phyloP scores from a whole-genome alignment of 2,797 vertebrate genomes.

The Poecilia wingei region DNA sequence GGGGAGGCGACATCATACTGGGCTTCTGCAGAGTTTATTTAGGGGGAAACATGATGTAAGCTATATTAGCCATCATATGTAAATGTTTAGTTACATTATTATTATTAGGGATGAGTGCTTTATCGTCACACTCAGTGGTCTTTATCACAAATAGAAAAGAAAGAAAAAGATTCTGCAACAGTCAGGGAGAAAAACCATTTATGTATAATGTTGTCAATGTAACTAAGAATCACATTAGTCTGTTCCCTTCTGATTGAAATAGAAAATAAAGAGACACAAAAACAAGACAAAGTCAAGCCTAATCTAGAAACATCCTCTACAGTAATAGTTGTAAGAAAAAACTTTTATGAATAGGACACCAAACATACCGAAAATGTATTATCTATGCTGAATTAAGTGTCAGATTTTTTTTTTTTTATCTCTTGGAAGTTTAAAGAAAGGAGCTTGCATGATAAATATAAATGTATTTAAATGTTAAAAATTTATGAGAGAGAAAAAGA shows the following conservation, averaged over 20 bases:
- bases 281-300: neutral
- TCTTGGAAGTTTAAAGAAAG: neutral
- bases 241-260: neutral
- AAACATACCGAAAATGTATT: neutral
- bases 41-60: neutral
- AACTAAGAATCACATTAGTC: neutral
- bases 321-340: neutral
- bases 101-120: neutral
- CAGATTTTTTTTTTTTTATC: neutral
- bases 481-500: neutral
- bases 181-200: neutral
- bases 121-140: neutral
- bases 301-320: neutral
- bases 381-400: neutral
- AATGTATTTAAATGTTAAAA: neutral
- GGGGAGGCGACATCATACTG: slow-evolving; percentile 55
- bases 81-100: neutral
- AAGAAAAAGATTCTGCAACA: neutral
- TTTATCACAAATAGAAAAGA: neutral
- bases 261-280: neutral
- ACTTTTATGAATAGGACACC: neutral
- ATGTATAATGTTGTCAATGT: neutral
- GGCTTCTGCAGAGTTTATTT: slow-evolving; percentile 31
- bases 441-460: neutral
- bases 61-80: neutral